Evolutionary conservation across 2,888 invertebrate genomes (phyloP).

Genomic region (Lasioglossum leucozonium): DNA sequence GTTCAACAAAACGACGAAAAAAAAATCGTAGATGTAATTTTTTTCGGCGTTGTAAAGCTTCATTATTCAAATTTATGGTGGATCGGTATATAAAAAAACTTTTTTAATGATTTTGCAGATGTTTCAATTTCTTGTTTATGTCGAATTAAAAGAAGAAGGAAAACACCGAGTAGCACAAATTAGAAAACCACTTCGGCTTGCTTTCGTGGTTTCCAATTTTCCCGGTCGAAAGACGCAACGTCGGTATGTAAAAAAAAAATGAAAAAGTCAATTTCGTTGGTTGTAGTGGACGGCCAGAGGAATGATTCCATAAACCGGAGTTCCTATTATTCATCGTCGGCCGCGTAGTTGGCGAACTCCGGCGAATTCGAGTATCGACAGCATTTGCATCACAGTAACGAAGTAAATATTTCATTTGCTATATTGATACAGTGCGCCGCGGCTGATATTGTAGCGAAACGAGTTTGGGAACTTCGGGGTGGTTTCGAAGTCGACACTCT

Average conservation of each 20-base stretch:
- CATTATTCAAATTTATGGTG: neutral
- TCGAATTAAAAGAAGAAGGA: neutral
- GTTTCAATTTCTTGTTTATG: neutral
- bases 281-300: neutral
- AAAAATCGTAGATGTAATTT: neutral
- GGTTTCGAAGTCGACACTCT: slow-evolving; percentile 2
- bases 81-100: neutral
- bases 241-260: neutral
- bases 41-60: neutral
- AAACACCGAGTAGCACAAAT: neutral
- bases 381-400: slow-evolving; percentile 16
- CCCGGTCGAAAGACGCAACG: neutral
- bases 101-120: neutral
- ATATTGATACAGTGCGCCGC: slow-evolving; percentile 1
- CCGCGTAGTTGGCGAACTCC: neutral
- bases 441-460: slow-evolving; percentile 3
- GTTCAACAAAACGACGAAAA: neutral
- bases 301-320: slow-evolving; percentile 3
- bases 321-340: slow-evolving; percentile 7
- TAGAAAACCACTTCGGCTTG: neutral
- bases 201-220: neutral
- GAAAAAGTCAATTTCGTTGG: slow-evolving; percentile 2
- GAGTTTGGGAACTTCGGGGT: neutral
- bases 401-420: slow-evolving; percentile 25
- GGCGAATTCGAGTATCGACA: neutral